Evolutionary conservation across 2,113 vertebrate genomes (phyloP).

Genomic region (Herpailurus yagouaroundi): DNA sequence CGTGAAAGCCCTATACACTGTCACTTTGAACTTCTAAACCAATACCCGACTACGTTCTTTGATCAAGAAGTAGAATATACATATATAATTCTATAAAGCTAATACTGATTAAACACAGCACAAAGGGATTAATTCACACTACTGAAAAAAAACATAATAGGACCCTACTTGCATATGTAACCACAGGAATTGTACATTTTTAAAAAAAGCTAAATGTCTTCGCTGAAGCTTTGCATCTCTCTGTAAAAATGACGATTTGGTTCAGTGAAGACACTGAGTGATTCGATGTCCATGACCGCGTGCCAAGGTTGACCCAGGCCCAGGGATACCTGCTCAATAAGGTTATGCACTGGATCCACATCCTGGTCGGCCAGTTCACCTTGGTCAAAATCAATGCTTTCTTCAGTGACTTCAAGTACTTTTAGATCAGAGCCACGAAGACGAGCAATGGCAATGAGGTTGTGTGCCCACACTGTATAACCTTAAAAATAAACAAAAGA

Average conservation of each 20-base stretch:
- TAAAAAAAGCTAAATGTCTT: constrained; percentile 92
- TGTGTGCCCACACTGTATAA: constrained; percentile 98
- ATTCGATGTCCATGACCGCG: constrained; percentile 94
- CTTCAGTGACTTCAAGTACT: constrained; percentile 96
- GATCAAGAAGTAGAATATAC: constrained; percentile 95
- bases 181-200: constrained; percentile 88
- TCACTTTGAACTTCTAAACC: constrained; percentile 94
- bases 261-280: constrained; percentile 94
- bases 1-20: constrained; percentile 88
- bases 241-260: constrained; percentile 97
- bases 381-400: constrained; percentile 98
- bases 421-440: constrained; percentile 96
- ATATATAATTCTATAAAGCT: constrained; percentile 96
- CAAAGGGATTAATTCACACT: constrained; percentile 93
- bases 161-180: constrained; percentile 93
- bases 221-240: constrained; percentile 97
- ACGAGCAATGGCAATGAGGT: constrained; percentile 97
- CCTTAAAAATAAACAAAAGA: constrained; percentile 83
- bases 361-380: constrained; percentile 94
- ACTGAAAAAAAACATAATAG: constrained; percentile 86
- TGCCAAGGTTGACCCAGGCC: constrained; percentile 96
- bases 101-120: constrained; percentile 97
- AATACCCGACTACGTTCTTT: constrained; percentile 93
- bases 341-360: constrained; percentile 96
- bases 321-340: constrained; percentile 98